Evolutionary conservation across 1,140 invertebrate species (phyloP).

Genomic region (Copidosoma floridanum): DNA sequence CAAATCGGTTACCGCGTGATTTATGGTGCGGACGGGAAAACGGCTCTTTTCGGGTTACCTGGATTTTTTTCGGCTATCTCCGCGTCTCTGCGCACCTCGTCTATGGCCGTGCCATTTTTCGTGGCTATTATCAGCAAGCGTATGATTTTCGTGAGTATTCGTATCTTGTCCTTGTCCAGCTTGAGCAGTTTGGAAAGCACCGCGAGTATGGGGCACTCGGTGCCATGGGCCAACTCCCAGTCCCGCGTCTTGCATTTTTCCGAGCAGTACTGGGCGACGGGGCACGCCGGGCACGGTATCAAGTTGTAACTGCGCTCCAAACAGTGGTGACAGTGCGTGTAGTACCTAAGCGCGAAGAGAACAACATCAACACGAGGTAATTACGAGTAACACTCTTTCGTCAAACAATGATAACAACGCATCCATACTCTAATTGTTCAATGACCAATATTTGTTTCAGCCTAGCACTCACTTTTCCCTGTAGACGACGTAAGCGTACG

Average conservation of each 20-base stretch:
- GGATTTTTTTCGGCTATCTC: conserved; percentile 44
- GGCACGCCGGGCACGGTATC: conserved; percentile 54
- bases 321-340: conserved; percentile 78
- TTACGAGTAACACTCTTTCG: too few species aligned
- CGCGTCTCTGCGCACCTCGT: conserved; percentile 44
- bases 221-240: conserved; percentile 60
- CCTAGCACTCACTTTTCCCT: conserved; percentile 58
- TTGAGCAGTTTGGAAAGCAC: conserved; percentile 48
- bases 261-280: conserved; percentile 60
- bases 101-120: conserved; percentile 42
- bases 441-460: too few species aligned
- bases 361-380: too few species aligned
- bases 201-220: conserved; percentile 62
- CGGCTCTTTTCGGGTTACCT: too few species aligned
- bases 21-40: too few species aligned
- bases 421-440: too few species aligned
- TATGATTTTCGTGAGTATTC: conserved; percentile 55
- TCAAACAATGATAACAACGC: too few species aligned
- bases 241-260: conserved; percentile 57
- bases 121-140: conserved; percentile 51
- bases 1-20: too few species aligned
- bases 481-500: conserved; percentile 72
- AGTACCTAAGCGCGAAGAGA: conserved; percentile 42
- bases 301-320: conserved; percentile 65
- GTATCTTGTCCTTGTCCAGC: conserved; percentile 54